Percentiles rank a stretch among this genome's conserved stretches.
Evolutionary conservation across 2,113 vertebrate genomes (phyloP).

Genomic region (Motacilla tschutschensis): DNA sequence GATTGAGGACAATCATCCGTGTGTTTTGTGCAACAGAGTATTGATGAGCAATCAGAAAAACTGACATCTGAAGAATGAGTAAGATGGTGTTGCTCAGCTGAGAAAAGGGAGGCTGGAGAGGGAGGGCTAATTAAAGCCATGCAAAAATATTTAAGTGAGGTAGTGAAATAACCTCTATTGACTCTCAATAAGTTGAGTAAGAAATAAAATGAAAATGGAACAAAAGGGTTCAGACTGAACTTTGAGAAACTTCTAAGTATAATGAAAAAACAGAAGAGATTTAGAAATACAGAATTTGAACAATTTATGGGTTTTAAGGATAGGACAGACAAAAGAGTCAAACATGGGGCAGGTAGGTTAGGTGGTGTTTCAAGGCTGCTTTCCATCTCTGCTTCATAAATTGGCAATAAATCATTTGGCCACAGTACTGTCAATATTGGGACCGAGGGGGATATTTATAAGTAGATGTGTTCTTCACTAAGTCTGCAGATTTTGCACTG

Average conservation of each 20-base stretch:
- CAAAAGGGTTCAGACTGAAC: neutral
- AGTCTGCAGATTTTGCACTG: neutral
- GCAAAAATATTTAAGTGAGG: neutral
- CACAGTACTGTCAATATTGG: neutral
- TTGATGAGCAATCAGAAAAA: neutral
- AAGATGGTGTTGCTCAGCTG: neutral
- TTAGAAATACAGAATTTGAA: neutral
- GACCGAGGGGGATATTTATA: neutral
- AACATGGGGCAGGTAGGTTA: neutral
- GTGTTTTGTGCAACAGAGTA: neutral
- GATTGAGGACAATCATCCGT: conserved; percentile 11
- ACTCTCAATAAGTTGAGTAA: neutral
- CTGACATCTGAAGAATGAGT: neutral
- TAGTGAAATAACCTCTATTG: neutral
- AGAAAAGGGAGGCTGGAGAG: neutral
- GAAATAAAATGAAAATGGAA: neutral
- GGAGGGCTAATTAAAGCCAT: neutral
- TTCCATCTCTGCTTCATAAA: neutral
- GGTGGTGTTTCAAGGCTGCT: neutral
- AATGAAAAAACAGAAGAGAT: neutral
- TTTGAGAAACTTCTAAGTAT: neutral
- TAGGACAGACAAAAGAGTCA: neutral
- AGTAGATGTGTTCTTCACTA: neutral
- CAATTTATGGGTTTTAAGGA: neutral
- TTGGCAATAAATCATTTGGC: neutral